phyloP scores from a whole-genome alignment of 2,888 invertebrate genomes.

The Polydrusus pterygomalis region DNA sequence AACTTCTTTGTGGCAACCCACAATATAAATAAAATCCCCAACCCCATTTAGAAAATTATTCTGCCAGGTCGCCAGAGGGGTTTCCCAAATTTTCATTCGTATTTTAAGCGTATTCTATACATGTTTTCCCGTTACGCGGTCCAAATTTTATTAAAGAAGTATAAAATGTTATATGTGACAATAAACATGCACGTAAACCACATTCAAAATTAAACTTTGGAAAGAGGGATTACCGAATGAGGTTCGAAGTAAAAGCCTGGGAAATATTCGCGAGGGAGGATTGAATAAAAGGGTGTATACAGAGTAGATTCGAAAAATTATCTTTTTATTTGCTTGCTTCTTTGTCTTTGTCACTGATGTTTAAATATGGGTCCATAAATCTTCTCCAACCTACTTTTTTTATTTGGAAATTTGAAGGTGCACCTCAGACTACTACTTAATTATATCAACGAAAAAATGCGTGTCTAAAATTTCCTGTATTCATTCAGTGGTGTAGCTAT shows the following conservation, averaged over 20 bases:
- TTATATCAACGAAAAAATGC: no score
- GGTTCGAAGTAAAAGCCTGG: constrained; percentile 63
- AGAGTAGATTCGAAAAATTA: constrained; percentile 24
- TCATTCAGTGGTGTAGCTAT: no score
- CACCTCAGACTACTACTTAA: no score
- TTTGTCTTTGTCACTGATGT: not conserved
- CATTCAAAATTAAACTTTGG: constrained; percentile 65
- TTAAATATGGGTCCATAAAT: no score
- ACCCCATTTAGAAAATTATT: constrained; percentile 53
- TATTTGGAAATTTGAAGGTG: no score
- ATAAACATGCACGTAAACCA: constrained; percentile 60
- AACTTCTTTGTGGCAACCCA: constrained; percentile 43
- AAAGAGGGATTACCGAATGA: constrained; percentile 62
- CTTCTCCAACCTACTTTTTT: no score
- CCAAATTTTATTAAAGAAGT: constrained; percentile 57
- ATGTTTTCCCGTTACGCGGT: constrained; percentile 41
- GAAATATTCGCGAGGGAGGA: constrained; percentile 57
- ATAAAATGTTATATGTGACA: constrained; percentile 57
- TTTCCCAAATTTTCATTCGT: constrained; percentile 48
- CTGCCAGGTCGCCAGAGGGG: constrained; percentile 51
- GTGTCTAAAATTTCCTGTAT: no score
- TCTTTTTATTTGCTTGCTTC: not conserved
- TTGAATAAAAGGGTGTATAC: constrained; percentile 36
- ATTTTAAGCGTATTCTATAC: constrained; percentile 51
- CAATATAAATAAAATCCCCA: constrained; percentile 51